Percentiles rank a stretch among this genome's conserved stretches.
Conservation (phyloP, 2,888 invertebrate species). For the Gymnocheta viridis region DNA sequence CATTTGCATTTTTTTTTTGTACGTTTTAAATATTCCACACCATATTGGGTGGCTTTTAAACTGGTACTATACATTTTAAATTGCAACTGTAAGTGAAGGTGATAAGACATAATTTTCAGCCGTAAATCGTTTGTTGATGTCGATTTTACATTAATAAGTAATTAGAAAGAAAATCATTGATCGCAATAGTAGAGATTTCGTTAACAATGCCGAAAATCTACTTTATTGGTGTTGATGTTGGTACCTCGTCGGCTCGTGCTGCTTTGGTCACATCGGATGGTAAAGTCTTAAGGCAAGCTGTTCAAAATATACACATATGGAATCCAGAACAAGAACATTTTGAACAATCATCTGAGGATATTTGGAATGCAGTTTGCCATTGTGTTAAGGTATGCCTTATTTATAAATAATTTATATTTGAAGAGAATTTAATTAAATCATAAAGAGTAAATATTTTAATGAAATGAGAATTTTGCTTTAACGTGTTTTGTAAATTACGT, state of each 20-base stretch:
- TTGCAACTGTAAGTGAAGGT: conserved; percentile 69
- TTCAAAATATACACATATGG: conserved; percentile 88
- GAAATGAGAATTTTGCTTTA: neutral
- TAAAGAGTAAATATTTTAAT: neutral
- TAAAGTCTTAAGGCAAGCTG: conserved; percentile 85
- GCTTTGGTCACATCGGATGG: conserved; percentile 89
- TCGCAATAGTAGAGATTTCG: neutral
- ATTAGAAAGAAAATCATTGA: conserved; percentile 2
- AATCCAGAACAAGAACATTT: conserved; percentile 89
- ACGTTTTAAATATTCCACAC: conserved; percentile 31
- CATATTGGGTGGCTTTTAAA: conserved; percentile 19
- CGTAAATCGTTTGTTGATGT: conserved; percentile 1
- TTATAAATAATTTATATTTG: neutral
- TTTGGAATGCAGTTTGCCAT: conserved; percentile 87
- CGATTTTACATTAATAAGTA: conserved; percentile 20
- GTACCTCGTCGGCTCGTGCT: conserved; percentile 94
- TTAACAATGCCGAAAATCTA: conserved; percentile 78
- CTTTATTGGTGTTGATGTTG: conserved; percentile 96
- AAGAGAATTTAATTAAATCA: neutral
- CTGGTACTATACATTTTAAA: conserved; percentile 53
- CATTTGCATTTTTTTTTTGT: conserved; percentile 26
- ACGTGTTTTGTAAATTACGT: neutral
- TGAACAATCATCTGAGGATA: conserved; percentile 95
- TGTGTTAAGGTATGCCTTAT: conserved; percentile 88
- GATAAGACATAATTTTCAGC: conserved; percentile 57